Evolutionary conservation across 2,888 invertebrate species (phyloP), one percentile per base, ranked within the genome.

Genomic region (Julus scanicus): DNA sequence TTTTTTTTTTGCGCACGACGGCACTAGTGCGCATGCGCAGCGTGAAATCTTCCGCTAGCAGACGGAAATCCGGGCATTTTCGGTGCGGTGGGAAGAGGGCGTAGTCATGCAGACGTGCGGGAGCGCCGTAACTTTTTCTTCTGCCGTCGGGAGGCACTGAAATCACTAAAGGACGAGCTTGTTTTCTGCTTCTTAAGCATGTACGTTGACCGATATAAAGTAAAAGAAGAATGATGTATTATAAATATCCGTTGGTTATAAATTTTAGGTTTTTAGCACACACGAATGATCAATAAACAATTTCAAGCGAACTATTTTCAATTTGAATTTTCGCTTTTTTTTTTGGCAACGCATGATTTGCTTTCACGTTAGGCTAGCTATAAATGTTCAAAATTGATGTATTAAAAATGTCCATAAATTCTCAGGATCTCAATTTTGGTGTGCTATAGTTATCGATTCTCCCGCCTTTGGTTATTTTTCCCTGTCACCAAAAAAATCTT

Each of bases 361-460:
- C 2, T n/a, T 13, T 2, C n/a, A 13, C 63, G n/a, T 48, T 20
- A 8, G 5, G 13, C 8, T n/a, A 4, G 63, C 63, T n/a, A 63
- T 63, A 63, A 63, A 63, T 63, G 63, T 63, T 63, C 63, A n/a
- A 63, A 63, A 63, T 63, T 17, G 63, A 63, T n/a, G 63, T 63
- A 63, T 63, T 63, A 63, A 63, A 63, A 63, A 63, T n/a, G 63
- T 63, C 63, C 63, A 63, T 63, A 63, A 63, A 63, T 63, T 63
- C n/a, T 8, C 15, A 15, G n/a, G 5, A 2, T 63, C 63, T 63
- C 63, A 63, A 63, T 63, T 63, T 63, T 20, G 63, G 17, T 63
- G 63, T 20, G n/a, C 20, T 53, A 11, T n/a, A n/a, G 63, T 63
- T 63, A 63, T 63, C 63, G 63, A 63, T 63, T 15, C 20, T 13